Evolutionary conservation across 1,140 invertebrate genomes (phyloP), one percentile per base, ranked within the genome.

Genomic region (Drosophila hydei): DNA sequence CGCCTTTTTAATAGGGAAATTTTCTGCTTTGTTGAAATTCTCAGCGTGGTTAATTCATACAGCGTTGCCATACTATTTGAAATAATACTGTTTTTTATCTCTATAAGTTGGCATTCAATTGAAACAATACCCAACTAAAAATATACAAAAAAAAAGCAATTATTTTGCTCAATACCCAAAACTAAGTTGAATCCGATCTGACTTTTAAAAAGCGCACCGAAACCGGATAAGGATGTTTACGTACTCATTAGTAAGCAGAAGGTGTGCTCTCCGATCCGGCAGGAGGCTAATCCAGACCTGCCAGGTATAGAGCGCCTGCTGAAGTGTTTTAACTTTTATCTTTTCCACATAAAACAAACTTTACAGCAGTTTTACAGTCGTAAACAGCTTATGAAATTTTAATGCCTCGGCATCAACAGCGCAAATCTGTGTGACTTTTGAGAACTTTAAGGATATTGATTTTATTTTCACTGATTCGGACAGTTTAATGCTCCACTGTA

Each of bases 361-460:
- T 83, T 83, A 84, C 59, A 75, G 56, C 79, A 71, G 72, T 72
- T 78, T 83, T 83, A 83, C 69, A 83, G 72, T 72, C 75, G 79
- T 83, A 83, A 83, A 83, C 79, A 83, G 79, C 67, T 73, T 83
- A 84, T 83, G 55, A 83, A 83, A 83, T 75, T 83, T 83, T 83
- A 19, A 36, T 43, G 27, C 40, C 43, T 25, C 36, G 8, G 38
- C 38, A 42, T 42, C 38, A 14, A 3, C 14, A 16, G 16, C 38
- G n/a, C 16, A 16, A 42, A 16, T 42, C n/a, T 16, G n/a, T 14
- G 38, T 14, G 30, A 33, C 11, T 36, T 30, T 51, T 23, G 36
- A 51, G 56, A 59, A 23, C 12, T 78, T 78, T 63, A 78, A 78
- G 73, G 52, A 33, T 83, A 81, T 81, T 81, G 78, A 81, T 81